Base-by-base conservation (phyloP, 2,113 vertebrate genomes). In the Antennarius striatus region DNA sequence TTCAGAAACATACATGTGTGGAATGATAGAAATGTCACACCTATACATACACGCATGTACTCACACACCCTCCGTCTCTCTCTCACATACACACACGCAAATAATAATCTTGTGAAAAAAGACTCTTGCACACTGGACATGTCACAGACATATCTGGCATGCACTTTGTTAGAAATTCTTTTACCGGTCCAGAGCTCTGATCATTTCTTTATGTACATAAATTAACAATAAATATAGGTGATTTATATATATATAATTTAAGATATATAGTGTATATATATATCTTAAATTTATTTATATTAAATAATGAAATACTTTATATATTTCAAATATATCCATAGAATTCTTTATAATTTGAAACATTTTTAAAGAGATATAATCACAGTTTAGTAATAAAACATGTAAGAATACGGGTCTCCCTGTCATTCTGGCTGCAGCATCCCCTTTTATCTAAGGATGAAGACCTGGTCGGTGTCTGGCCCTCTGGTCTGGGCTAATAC, bases 181-280 rank as follows among this genome's bases (percentile, higher is more conserved):
- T 66, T 86, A 85, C 79, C 72, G 71, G 67, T 86, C 80, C 91
- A 90, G 87, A 90, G 80, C 85, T 89, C 86, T 89, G 86, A 88
- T 87, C 67, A 89, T 77, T 89, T 90, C 86, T 71, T 75, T 89
- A 90, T 91, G 73, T 92, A 92, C 89, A 93, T 90, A 91, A 90
- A 91, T 93, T 87, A 92, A 91, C 87, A 93, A 93, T 93, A 93
- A 93, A 93, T 93, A 93, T 91, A 90, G 81, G 81, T 89, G 77
- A 86, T 82, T 75, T 86, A 79, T 86, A 88, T 90, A 88, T 89
- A 91, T 90, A 89, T 92, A 81, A 89, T 91, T 91, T 91, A 86
- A 90, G 89, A 92, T 89, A 91, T 90, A 89, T 87, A 40, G n/a
- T n/a, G n/a, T 40, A 40, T 40, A 88, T 89, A 88, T 88, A 87